Conservation (phyloP, 2,888 invertebrate genomes). For the Caenorhabditis sp. region DNA sequence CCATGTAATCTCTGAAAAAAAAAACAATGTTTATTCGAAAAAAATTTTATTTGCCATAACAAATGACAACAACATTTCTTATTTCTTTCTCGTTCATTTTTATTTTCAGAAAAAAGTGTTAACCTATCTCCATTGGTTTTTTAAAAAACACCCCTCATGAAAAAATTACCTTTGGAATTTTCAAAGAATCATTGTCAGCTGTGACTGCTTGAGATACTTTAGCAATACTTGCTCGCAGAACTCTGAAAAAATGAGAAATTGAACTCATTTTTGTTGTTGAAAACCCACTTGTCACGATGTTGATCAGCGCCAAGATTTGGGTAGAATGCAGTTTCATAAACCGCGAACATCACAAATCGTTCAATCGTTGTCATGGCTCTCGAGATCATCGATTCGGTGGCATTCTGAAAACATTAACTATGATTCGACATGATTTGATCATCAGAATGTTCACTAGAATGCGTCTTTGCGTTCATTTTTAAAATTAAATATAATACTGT, state of each 20-base stretch:
- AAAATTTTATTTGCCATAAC: too few relatives aligned
- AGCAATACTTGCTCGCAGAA: conserved; percentile 20
- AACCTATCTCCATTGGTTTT: too few relatives aligned
- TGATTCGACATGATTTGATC: too few relatives aligned
- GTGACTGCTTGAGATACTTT: conserved; percentile 10
- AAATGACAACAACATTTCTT: too few relatives aligned
- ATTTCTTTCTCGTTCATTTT: not conserved
- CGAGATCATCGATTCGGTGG: conserved; percentile 38
- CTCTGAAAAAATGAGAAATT: conserved; percentile 5
- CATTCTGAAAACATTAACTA: conserved; percentile 15
- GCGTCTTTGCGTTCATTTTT: too few relatives aligned
- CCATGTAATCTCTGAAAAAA: conserved; percentile 78
- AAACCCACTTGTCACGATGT: conserved; percentile 83
- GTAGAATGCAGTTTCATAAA: conserved; percentile 91
- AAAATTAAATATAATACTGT: too few relatives aligned
- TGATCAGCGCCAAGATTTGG: conserved; percentile 96
- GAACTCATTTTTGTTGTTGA: not conserved
- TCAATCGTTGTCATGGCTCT: conserved; percentile 85
- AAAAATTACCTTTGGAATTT: conserved; percentile 15
- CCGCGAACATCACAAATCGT: conserved; percentile 84
- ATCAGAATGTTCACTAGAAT: too few relatives aligned
- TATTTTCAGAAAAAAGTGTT: not conserved
- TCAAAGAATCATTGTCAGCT: conserved; percentile 12
- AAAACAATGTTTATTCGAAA: conserved; percentile 16
- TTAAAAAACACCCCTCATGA: not conserved